Base-by-base conservation (phyloP, 2,113 vertebrate species). In the Nyctereutes procyonoides region DNA sequence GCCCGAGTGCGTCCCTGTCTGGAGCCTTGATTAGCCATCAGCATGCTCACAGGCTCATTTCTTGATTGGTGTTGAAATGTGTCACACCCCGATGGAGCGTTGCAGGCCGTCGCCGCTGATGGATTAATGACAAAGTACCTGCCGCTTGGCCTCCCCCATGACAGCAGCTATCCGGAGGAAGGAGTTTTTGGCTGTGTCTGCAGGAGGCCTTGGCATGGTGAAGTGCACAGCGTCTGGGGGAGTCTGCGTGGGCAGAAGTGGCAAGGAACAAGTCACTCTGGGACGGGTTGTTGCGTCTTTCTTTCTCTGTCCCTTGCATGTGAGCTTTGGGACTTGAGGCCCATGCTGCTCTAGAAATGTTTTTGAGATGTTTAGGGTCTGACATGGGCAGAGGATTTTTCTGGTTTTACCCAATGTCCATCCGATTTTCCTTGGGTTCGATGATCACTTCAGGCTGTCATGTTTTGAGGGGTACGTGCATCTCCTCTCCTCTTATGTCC, bases 21-120 rank as follows among this genome's bases (percentile, higher is more conserved):
- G 96, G 98, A 98, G 98, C 97, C 97, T 96, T 95, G 96, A 98
- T 98, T 95, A 98, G 84, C 94, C 98, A 97, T 90, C 98, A 98
- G 94, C 69, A 55, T 89, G 89, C 94, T 98, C 80, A 11, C 79
- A 80, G 97, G 97, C 89, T 92, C 80, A 38, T 96, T 58, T 98
- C 97, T 98, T 98, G 98, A 98, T 98, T 98, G 98, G 97, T 98
- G 96, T 91, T 97, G 97, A 98, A 98, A 98, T 98, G 91, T 98
- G 98, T 98, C 98, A 98, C 98, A 98, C 80, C 26, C 48, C 95
- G 97, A 98, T 92, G 96, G 98, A 98, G 96, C 96, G 32, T 93
- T 58, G 88, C 97, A 97, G 98, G 88, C 98, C 98, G 96, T 98
- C 96, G 30, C 96, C 35, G 84, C 94, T 90, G 96, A 97, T 96